These are phyloP conservation scores for Xerus inauris DNA, from an alignment of 2,113 vertebrate species.

Conservation along the genomic window DNA sequence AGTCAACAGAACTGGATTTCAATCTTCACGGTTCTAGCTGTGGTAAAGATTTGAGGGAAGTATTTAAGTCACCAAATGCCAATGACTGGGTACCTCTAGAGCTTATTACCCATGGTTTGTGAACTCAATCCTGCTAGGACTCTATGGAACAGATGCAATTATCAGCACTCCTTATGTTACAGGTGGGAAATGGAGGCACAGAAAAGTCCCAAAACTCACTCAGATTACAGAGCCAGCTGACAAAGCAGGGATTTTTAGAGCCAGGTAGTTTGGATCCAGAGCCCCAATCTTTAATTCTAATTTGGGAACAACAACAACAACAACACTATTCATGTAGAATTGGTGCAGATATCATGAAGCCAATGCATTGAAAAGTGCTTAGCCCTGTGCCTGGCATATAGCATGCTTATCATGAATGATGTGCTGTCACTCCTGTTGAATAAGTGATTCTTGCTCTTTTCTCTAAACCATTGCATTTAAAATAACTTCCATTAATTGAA, in stretches of 20 bases:
- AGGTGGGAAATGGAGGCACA: background rate
- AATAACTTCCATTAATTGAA: constrained; percentile 12
- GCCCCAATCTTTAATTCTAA: background rate
- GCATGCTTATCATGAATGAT: background rate
- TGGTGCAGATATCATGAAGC: background rate
- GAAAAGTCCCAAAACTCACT: background rate
- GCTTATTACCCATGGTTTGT: background rate
- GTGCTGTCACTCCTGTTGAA: background rate
- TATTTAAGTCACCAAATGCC: background rate
- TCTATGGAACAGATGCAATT: too few relatives aligned
- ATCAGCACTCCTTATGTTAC: background rate
- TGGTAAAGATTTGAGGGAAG: background rate
- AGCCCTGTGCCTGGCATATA: background rate
- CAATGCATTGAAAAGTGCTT: background rate
- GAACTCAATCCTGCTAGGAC: background rate
- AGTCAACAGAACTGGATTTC: background rate
- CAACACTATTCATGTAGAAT: background rate
- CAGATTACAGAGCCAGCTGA: background rate
- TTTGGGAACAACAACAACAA: background rate
- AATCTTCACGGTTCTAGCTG: background rate
- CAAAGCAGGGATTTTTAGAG: background rate
- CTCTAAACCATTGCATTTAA: background rate
- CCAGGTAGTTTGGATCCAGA: background rate
- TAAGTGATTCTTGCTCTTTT: constrained; percentile 35
- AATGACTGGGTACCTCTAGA: background rate